Percentiles rank a stretch among this genome's conserved stretches.
Evolutionary conservation across 2,113 vertebrate species (phyloP).

Genomic region (Eurypyga helias): DNA sequence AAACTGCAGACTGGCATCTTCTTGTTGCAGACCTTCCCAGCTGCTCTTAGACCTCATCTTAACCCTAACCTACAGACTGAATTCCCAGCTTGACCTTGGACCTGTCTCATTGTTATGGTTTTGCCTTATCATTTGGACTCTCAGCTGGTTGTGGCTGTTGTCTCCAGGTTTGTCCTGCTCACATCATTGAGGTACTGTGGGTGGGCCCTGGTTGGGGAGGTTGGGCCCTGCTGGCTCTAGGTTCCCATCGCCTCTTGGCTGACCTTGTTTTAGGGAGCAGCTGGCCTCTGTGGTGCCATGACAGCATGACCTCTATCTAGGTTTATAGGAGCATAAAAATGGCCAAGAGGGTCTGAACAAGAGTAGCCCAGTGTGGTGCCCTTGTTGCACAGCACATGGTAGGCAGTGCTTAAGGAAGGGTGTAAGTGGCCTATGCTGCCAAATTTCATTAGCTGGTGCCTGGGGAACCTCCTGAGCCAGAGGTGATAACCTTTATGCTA

Average conservation of each 20-base stretch:
- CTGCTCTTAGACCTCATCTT: background rate
- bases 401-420: background rate
- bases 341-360: background rate
- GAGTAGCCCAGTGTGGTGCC: no score
- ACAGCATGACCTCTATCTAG: rapidly evolving
- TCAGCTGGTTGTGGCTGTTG: rapidly evolving
- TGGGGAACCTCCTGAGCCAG: background rate
- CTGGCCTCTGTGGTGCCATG: rapidly evolving
- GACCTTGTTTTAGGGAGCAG: background rate
- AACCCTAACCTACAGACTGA: background rate
- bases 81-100: background rate
- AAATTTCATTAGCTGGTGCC: background rate
- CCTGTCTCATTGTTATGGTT: rapidly evolving
- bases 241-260: background rate
- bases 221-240: background rate
- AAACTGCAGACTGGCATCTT: background rate
- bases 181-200: background rate
- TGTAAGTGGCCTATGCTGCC: background rate
- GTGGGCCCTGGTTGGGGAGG: background rate
- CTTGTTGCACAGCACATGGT: background rate
- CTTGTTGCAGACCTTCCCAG: background rate
- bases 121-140: background rate
- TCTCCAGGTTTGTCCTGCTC: background rate
- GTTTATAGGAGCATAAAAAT: background rate
- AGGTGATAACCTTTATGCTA: background rate